These are phyloP conservation scores for Microcebus tavaratra DNA, from an alignment of 2,113 vertebrate genomes.

Conservation along the genomic window DNA sequence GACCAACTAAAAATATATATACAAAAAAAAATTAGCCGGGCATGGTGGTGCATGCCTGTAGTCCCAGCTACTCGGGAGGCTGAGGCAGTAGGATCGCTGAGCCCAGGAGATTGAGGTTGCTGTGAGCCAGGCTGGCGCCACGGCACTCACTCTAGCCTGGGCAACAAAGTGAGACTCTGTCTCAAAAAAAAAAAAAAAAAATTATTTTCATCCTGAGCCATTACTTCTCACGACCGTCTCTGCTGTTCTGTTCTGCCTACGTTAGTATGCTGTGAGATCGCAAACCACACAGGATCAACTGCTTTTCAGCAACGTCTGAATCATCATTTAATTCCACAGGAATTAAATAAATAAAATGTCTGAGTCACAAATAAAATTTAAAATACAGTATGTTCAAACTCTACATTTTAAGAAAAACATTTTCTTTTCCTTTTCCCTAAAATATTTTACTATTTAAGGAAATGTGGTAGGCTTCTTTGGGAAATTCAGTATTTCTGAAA, in stretches of 20 bases:
- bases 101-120: too few relatives aligned
- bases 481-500: neutral
- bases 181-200: too few relatives aligned
- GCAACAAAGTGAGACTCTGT: too few relatives aligned
- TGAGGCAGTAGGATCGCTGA: too few relatives aligned
- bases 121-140: too few relatives aligned
- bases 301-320: neutral
- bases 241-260: neutral
- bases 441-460: neutral
- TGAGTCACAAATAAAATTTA: neutral
- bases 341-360: constrained; percentile 7
- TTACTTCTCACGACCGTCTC: neutral
- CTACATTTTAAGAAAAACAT: neutral
- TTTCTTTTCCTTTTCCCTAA: neutral
- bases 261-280: neutral
- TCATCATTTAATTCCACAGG: neutral
- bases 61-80: too few relatives aligned
- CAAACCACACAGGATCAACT: neutral
- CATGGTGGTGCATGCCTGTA: too few relatives aligned
- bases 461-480: neutral
- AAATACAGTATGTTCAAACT: neutral
- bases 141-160: too few relatives aligned
- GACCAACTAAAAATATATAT: too few relatives aligned
- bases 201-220: neutral
- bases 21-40: too few relatives aligned